Conservation (phyloP, 1,140 invertebrate genomes). For the Hirudo medicinalis region DNA sequence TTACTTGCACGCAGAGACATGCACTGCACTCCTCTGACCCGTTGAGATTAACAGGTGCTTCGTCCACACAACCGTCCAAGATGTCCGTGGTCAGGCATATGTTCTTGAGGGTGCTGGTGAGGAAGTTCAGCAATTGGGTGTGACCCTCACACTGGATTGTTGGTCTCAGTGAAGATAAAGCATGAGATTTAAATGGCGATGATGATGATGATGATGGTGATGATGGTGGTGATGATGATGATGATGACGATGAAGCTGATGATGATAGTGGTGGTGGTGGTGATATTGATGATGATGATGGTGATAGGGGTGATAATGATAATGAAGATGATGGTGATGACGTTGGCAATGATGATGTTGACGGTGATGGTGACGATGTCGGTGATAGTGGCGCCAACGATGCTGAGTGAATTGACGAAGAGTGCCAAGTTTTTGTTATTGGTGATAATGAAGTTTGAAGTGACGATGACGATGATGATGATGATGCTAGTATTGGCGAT, state of each 20-base stretch:
- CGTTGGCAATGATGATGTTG: constrained; percentile 13
- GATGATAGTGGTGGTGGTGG: not conserved
- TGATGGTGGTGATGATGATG: not conserved
- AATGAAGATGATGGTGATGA: constrained; percentile 13
- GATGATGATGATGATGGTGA: not conserved
- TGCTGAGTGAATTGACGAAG: not conserved
- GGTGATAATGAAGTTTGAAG: not conserved
- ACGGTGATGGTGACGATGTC: not conserved
- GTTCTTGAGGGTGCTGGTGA: too few relatives aligned
- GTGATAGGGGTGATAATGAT: constrained; percentile 4
- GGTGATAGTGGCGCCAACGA: not conserved
- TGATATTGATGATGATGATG: constrained; percentile 1
- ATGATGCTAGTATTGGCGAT: not conserved
- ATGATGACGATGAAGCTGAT: not conserved
- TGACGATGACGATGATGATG: not conserved
- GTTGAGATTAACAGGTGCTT: too few relatives aligned
- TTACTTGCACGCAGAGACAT: too few relatives aligned
- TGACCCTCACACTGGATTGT: too few relatives aligned
- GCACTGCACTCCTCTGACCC: too few relatives aligned
- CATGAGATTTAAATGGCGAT: not conserved
- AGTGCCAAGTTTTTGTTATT: not conserved
- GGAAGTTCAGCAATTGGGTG: too few relatives aligned
- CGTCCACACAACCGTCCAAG: too few relatives aligned
- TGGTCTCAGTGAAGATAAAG: not conserved
- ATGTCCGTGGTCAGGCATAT: too few relatives aligned